Evolutionary conservation across 2,113 vertebrate genomes (phyloP).

Genomic region (Chiloscyllium plagiosum): DNA sequence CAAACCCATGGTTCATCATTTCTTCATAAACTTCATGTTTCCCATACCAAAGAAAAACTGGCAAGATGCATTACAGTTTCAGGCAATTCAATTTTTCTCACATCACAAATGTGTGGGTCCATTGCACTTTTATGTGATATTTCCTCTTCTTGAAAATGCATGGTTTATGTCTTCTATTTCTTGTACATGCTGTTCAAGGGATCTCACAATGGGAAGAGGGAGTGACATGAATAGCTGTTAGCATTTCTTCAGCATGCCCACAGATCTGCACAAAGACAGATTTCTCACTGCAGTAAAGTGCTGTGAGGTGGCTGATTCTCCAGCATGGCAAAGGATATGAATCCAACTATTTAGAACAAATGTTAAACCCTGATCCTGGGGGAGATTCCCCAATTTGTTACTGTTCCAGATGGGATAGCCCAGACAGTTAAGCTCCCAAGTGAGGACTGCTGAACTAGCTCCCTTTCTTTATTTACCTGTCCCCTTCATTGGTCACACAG

Average conservation of each 20-base stretch:
- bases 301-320: background rate
- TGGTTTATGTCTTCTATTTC: background rate
- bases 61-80: background rate
- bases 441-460: too few relatives aligned
- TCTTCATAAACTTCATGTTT: background rate
- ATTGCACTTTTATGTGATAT: too few relatives aligned
- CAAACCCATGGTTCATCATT: background rate
- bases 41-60: background rate
- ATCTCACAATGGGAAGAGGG: background rate
- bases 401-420: too few relatives aligned
- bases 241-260: background rate
- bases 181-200: background rate
- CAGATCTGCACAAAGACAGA: background rate
- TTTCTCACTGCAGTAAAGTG: background rate
- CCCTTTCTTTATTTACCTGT: too few relatives aligned
- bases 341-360: background rate
- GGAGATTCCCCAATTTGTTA: too few relatives aligned
- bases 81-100: background rate
- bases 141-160: background rate
- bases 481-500: too few relatives aligned
- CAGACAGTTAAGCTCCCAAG: too few relatives aligned
- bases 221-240: background rate
- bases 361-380: too few relatives aligned
- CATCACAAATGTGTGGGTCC: background rate
- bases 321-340: background rate